A percentile compares a stretch with the other conserved stretches of the same genome.
Evolutionary conservation across 2,888 invertebrate species (phyloP).

Genomic region (Zaprionus obscuricornis): DNA sequence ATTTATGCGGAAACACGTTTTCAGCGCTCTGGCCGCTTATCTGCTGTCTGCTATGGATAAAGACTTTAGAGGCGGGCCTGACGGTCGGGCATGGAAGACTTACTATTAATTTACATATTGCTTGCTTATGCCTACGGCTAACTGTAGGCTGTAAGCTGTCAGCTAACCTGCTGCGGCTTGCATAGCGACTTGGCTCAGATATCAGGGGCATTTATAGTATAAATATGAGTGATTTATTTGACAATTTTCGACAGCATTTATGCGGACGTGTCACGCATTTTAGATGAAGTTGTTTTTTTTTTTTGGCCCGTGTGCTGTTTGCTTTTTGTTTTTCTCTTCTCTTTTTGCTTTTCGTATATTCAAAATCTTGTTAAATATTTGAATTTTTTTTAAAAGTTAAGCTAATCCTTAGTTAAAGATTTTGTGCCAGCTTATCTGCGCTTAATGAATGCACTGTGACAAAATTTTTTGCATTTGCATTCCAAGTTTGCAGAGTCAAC

Average conservation of each 20-base stretch:
- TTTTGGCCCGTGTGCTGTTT: too few species aligned
- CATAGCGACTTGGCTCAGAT: constrained; percentile 43
- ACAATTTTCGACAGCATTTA: constrained; percentile 79
- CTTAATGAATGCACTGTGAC: constrained; percentile 17
- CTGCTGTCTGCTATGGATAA: constrained; percentile 40
- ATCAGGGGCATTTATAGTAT: constrained; percentile 76
- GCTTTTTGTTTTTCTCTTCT: too few species aligned
- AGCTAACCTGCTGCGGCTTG: constrained; percentile 12
- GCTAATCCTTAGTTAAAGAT: constrained; percentile 25
- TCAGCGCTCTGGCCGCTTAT: constrained; percentile 55
- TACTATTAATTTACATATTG: constrained; percentile 57
- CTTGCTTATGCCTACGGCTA: constrained; percentile 12
- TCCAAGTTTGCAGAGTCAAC: constrained; percentile 48
- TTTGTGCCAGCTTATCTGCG: constrained; percentile 31
- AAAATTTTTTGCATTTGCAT: constrained; percentile 52
- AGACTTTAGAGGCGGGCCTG: constrained; percentile 14
- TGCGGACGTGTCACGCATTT: constrained; percentile 72
- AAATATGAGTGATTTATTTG: constrained; percentile 82
- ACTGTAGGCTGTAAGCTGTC: background rate
- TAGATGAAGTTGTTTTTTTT: constrained; percentile 44
- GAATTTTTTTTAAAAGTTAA: background rate
- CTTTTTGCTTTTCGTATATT: too few species aligned
- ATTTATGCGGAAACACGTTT: constrained; percentile 80
- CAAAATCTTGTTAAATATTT: too few species aligned
- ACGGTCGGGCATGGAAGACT: background rate